Percentiles rank a stretch among this genome's conserved stretches.
Evolutionary conservation across 2,797 vertebrate species (phyloP).

Genomic region (Urophycis tenuis): DNA sequence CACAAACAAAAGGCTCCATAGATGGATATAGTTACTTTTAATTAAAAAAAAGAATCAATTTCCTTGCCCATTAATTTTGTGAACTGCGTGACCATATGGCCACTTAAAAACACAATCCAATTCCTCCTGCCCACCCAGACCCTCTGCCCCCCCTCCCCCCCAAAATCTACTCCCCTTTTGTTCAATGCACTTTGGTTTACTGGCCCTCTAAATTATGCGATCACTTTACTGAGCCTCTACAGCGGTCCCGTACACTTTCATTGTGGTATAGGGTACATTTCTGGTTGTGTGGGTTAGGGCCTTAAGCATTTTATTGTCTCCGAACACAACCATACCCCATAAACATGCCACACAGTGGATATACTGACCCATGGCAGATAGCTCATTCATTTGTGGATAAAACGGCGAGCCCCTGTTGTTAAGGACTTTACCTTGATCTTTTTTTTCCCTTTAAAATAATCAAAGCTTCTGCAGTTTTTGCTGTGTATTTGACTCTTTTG

Average conservation of each 20-base stretch:
- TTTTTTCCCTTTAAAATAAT: neutral
- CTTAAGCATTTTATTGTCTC: conserved; percentile 15
- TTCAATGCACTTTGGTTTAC: conserved; percentile 36
- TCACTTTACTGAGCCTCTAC: conserved; percentile 35
- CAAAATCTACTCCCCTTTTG: conserved; percentile 30
- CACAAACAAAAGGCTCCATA: conserved; percentile 53
- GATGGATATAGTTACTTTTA: conserved; percentile 72
- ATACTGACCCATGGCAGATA: conserved; percentile 4
- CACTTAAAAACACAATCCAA: conserved; percentile 72
- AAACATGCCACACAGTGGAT: neutral
- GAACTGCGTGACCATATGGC: conserved; percentile 69
- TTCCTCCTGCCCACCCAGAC: conserved; percentile 41
- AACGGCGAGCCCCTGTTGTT: neutral
- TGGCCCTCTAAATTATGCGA: conserved; percentile 45
- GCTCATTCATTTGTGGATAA: neutral
- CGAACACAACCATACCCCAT: neutral
- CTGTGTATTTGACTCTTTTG: neutral
- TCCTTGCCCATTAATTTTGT: conserved; percentile 57
- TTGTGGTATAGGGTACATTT: neutral
- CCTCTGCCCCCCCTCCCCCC: conserved; percentile 34
- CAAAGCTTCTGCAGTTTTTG: neutral
- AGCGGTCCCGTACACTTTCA: conserved; percentile 21
- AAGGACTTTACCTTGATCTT: neutral
- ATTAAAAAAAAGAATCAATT: conserved; percentile 75
- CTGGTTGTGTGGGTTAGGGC: conserved; percentile 12